A percentile compares a stretch with the other conserved stretches of the same genome.
Evolutionary conservation across 2,113 vertebrate genomes (phyloP).

Genomic region (Hippolais icterina): DNA sequence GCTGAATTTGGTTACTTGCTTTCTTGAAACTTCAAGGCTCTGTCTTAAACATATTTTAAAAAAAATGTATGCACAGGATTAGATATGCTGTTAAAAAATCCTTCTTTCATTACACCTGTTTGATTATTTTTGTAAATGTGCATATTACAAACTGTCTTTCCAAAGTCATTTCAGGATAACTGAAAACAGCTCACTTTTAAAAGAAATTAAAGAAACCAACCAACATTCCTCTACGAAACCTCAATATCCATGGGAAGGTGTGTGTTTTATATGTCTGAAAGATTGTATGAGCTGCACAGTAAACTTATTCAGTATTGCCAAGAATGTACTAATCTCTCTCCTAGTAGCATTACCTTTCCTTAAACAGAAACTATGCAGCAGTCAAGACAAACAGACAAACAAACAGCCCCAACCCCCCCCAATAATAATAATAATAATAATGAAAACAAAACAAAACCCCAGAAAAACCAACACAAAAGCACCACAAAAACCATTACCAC

Average conservation of each 20-base stretch:
- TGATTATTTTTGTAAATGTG: not conserved
- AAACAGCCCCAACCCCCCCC: no score
- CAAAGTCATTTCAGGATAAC: not conserved
- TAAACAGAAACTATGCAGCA: not conserved
- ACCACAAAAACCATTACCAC: not conserved
- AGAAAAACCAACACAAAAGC: not conserved
- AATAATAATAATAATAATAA: no score
- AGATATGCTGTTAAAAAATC: not conserved
- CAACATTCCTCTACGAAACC: not conserved
- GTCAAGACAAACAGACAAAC: not conserved
- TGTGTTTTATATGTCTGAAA: not conserved
- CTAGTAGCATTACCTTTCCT: not conserved
- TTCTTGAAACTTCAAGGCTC: not conserved
- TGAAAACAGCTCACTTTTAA: not conserved
- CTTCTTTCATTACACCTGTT: not conserved
- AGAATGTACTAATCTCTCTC: not conserved
- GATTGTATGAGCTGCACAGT: not conserved
- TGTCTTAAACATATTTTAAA: not conserved
- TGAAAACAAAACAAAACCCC: not conserved
- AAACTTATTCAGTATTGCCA: not conserved
- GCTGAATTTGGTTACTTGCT: not conserved
- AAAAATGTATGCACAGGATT: not conserved
- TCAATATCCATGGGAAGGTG: not conserved
- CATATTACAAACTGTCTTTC: not conserved
- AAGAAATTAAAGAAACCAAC: not conserved